These are phyloP conservation scores for Drosophila planitibia DNA, from an alignment of 2,888 invertebrate species.

Conservation along the genomic window DNA sequence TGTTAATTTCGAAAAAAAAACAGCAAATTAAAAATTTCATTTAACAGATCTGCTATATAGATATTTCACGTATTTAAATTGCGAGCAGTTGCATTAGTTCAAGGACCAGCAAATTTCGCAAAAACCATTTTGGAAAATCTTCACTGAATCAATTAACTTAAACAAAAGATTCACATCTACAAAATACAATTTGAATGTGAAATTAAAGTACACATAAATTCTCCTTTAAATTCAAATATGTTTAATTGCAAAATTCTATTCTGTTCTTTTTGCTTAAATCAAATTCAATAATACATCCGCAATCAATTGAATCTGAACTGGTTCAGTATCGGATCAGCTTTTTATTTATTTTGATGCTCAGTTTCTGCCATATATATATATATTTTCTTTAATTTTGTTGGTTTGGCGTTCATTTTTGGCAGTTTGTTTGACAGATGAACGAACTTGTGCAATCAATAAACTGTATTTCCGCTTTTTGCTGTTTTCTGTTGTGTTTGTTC, in stretches of 20 bases:
- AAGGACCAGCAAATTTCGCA: neutral
- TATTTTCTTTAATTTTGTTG: slow-evolving; percentile 4
- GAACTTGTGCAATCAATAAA: slow-evolving; percentile 71
- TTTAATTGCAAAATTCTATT: neutral
- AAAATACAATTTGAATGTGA: neutral
- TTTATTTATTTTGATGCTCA: slow-evolving; percentile 1
- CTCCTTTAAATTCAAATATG: neutral
- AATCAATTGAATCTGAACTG: slow-evolving; percentile 8
- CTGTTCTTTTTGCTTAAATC: neutral
- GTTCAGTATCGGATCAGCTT: neutral
- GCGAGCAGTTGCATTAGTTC: neutral
- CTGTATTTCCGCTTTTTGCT: slow-evolving; percentile 47
- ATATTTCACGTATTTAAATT: slow-evolving; percentile 22
- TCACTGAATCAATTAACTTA: slow-evolving; percentile 1
- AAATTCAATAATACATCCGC: slow-evolving; percentile 28
- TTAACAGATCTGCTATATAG: slow-evolving; percentile 25
- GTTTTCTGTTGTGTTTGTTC: slow-evolving; percentile 3
- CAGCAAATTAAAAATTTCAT: slow-evolving; percentile 27
- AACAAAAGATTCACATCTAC: neutral
- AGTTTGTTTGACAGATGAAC: slow-evolving; percentile 64
- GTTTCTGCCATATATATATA: slow-evolving; percentile 1
- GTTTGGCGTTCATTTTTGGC: slow-evolving; percentile 56
- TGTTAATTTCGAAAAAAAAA: slow-evolving; percentile 36
- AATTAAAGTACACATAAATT: neutral
- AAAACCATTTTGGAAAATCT: neutral